Evolutionary conservation across 2,888 invertebrate species (phyloP), one percentile per base, ranked within the genome.

Genomic region (Campopleginae sp.): DNA sequence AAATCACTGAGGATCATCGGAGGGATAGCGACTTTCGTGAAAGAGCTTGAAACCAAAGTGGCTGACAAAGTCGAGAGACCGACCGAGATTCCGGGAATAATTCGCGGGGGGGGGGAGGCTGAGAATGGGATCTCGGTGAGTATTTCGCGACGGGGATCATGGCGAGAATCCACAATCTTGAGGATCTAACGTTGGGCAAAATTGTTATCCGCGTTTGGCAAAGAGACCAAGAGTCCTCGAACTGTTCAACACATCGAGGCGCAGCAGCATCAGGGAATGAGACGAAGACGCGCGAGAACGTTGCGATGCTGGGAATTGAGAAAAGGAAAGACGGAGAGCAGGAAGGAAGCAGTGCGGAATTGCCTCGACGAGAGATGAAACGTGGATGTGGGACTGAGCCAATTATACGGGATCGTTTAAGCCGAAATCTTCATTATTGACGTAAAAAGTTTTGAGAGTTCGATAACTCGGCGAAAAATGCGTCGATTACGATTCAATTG

Each of bases 111-210:
- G 70, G 17, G 75, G 17, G 42, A 44, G 54, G 23, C 27, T 23
- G 54, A 3, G 46, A 10, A 46, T n/a, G n/a, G 12, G 72, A 8
- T 23, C 6, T 58, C 44, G 42, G 51, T 72, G 17, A 33, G 33
- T 38, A 46, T 61, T n/a, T 31, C 44, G 44, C 44, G 17, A 68
- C 44, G 74, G 38, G 75, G 27, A 75, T 75, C 75, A 75, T 75
- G 75, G 75, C 63, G 46, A 75, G 75, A 75, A 75, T 78, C 54
- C 77, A 68, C 77, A 54, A 78, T 68, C 66, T 68, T 78, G 54
- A 42, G 66, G 44, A 68, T 78, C 77, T 78, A 77, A 68, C 77
- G 54, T 68, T 23, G 33, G 33, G 42, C 77, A 66, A 77, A 66
- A 77, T 77, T 66, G 51, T 54, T 48, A 65, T 48, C 48, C 76